Evolutionary conservation across 2,797 vertebrate genomes (phyloP), one percentile per base, ranked within the genome.

Genomic region (Gallinago nigripennis): DNA sequence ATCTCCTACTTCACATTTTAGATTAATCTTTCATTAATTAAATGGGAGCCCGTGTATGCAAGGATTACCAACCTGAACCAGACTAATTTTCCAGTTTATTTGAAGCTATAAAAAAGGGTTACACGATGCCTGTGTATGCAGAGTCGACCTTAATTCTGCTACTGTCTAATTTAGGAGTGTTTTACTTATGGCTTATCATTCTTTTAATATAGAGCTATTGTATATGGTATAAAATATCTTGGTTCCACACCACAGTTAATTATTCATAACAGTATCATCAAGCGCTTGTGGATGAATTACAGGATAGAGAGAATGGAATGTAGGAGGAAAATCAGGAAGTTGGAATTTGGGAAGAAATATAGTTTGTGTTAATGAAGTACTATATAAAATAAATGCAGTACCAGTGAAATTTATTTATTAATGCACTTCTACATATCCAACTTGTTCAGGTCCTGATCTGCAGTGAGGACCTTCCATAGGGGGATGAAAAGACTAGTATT

Each of bases 331-430:
- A 71, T 54, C 35, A 50, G 50, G 46, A 91, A 56, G 56, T 63
- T 14, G 35, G 79, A 91, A 87, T 87, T 89, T 73, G 28, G n/a
- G 33, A 94, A 86, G 85, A 86, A 87, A 72, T 48, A 73, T 31
- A 13, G 37, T 76, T 87, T 58, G 19, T 91, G 54, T 83, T 93
- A 89, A 89, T 92, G 81, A 89, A 89, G 43, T 86, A 65, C 43
- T 86, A 56, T n/a, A 43, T 17, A 83, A 96, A 95, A 89, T 83
- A 86, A 93, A 90, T 72, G 54, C 46, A 70, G 31, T 66, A 76
- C 31, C 53, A 90, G 39, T 35, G 9, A 81, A 84, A 86, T 88
- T 76, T 92, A 82, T 86, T 92, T 92, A 83, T 91, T 92, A 88
- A 82, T 84, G 63, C 31, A 84, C 28, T 82, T 92, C 65, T 63